phyloP scores from a whole-genome alignment of 2,113 vertebrate species.

The Ptilorrhoa leucosticta region DNA sequence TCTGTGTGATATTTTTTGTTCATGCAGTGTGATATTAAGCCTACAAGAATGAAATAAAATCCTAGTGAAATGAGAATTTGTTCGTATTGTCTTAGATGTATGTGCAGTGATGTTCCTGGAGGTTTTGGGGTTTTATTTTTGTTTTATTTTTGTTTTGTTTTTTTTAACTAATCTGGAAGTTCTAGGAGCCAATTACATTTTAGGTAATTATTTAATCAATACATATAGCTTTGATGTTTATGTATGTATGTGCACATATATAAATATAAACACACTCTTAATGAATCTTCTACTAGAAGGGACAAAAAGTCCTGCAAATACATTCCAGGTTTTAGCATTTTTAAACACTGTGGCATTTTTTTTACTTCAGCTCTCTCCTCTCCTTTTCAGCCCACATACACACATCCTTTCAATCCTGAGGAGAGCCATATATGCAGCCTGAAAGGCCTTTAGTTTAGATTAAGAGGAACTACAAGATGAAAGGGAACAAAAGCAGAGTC shows the following conservation, averaged over 20 bases:
- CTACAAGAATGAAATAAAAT: slow-evolving; percentile 69
- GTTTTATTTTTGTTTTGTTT: not conserved
- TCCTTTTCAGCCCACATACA: not conserved
- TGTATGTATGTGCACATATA: not conserved
- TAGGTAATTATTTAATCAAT: slow-evolving; percentile 26
- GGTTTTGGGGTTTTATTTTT: not conserved
- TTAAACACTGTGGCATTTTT: not conserved
- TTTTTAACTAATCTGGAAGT: not conserved
- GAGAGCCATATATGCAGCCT: not conserved
- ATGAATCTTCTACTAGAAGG: not conserved
- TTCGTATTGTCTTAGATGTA: slow-evolving; percentile 50
- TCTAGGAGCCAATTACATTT: not conserved
- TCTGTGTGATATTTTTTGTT: slow-evolving; percentile 71
- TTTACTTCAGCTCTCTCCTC: not conserved
- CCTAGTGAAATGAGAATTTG: slow-evolving; percentile 61
- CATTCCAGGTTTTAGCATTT: not conserved
- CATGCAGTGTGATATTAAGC: slow-evolving; percentile 69
- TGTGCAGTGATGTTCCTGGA: not conserved
- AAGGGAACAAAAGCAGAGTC: not conserved
- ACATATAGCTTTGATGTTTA: not conserved
- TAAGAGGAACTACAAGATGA: not conserved
- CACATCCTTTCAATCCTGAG: not conserved
- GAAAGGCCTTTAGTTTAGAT: slow-evolving; percentile 18
- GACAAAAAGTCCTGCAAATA: not conserved
- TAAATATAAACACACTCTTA: not conserved